These are phyloP conservation scores for Engraulis encrasicolus DNA, from an alignment of 2,113 vertebrate genomes.

Conservation along the genomic window DNA sequence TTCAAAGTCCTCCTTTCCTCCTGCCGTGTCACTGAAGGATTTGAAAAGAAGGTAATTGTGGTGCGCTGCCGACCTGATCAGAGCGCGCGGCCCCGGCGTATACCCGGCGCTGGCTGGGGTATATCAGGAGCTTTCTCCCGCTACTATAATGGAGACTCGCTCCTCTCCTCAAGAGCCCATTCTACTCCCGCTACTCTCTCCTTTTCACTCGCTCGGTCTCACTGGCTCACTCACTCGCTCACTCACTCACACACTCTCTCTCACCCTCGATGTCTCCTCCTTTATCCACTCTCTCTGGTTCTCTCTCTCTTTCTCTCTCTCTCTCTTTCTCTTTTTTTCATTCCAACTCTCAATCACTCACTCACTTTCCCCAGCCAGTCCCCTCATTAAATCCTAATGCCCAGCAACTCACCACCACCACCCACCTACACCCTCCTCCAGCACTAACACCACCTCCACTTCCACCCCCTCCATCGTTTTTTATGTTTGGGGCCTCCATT, in stretches of 20 bases:
- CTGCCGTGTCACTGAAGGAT: conserved; percentile 99
- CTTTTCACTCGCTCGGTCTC: conserved; percentile 6
- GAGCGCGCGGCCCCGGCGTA: conserved; percentile 97
- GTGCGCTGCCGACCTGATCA: conserved; percentile 99
- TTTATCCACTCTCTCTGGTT: not conserved
- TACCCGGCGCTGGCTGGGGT: conserved; percentile 97
- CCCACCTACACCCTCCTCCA: no score
- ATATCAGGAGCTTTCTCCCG: conserved; percentile 97
- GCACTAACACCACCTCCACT: no score
- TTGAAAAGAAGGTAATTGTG: conserved; percentile 99
- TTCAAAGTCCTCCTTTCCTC: conserved; percentile 99
- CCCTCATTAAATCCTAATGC: conserved; percentile 93
- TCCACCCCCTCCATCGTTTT: conserved; percentile 60
- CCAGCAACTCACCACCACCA: conserved; percentile 70
- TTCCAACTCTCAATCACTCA: conserved; percentile 29
- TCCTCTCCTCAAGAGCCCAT: conserved; percentile 78
- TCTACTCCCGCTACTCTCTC: conserved; percentile 77
- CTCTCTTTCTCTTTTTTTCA: conserved; percentile 13
- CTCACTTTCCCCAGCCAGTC: conserved; percentile 57
- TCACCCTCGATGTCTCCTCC: conserved; percentile 45
- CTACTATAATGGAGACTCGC: conserved; percentile 96
- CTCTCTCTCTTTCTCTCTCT: conserved; percentile 21
- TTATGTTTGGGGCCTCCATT: conserved; percentile 89
- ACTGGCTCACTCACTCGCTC: conserved; percentile 54
- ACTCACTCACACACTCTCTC: conserved; percentile 8